These are phyloP conservation scores for Strigamia transsilvanica DNA, from an alignment of 2,888 invertebrate genomes.

Conservation along the genomic window DNA sequence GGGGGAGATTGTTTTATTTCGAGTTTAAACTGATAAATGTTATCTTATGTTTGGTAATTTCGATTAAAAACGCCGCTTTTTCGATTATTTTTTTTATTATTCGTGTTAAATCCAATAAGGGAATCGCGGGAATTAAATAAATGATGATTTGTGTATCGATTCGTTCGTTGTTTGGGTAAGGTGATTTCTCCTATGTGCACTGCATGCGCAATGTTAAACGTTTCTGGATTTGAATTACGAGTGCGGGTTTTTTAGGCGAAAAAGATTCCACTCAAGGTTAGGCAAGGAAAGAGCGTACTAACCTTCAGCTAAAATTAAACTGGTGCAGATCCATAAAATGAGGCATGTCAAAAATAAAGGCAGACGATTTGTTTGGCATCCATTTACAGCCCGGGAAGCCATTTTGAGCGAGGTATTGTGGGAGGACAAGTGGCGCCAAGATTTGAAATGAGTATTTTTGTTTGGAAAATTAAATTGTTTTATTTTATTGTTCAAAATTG, in stretches of 20 bases:
- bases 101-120: not conserved
- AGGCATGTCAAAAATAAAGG: not conserved
- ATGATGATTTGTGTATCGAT: not conserved
- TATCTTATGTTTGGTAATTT: not conserved
- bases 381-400: not conserved
- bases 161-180: not conserved
- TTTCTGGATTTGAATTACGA: not conserved
- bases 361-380: constrained; percentile 37
- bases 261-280: not conserved
- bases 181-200: not conserved
- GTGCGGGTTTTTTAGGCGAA: not conserved
- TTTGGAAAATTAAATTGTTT: not conserved
- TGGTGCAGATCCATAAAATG: not conserved
- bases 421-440: constrained; percentile 7
- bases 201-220: not conserved
- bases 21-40: not conserved
- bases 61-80: not conserved
- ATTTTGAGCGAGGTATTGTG: constrained; percentile 33
- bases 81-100: not conserved
- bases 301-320: constrained; percentile 52
- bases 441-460: not conserved
- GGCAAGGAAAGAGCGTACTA: constrained; percentile 33
- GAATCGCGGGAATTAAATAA: not conserved
- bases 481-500: not conserved
- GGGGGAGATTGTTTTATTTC: no score